Evolutionary conservation across 2,113 vertebrate genomes (phyloP).

Genomic region (Paradisaea rubra): DNA sequence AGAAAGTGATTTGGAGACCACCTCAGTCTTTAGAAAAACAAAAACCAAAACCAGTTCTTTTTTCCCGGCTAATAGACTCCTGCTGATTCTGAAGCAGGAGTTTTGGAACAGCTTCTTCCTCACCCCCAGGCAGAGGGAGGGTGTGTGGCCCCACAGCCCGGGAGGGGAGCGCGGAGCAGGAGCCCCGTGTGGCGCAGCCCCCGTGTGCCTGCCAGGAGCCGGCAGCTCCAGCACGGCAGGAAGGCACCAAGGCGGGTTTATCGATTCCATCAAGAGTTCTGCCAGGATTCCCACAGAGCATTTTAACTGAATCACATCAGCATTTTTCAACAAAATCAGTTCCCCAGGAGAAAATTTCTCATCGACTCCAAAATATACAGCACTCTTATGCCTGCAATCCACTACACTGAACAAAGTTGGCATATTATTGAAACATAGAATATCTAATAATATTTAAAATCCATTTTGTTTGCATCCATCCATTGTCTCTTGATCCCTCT

Average conservation of each 20-base stretch:
- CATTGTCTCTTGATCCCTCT: background rate
- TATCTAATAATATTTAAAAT: background rate
- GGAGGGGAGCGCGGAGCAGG: background rate
- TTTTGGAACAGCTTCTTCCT: background rate
- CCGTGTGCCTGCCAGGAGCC: background rate
- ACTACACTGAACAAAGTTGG: background rate
- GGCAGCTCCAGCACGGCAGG: background rate
- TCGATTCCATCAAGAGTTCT: background rate
- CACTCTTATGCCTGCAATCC: background rate
- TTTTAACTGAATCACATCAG: background rate
- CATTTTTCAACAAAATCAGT: background rate
- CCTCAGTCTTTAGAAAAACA: background rate
- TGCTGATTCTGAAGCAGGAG: background rate
- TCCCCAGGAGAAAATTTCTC: background rate
- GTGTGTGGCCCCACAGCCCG: rapidly evolving
- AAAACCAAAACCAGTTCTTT: rapidly evolving
- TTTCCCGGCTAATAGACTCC: background rate
- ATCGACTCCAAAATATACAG: background rate
- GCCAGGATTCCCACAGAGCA: background rate
- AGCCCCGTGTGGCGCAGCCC: background rate
- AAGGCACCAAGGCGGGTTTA: background rate
- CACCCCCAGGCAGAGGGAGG: background rate
- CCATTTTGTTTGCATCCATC: background rate
- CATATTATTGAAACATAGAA: background rate
- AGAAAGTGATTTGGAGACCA: background rate